Percentiles rank a stretch among this genome's conserved stretches.
Conservation (phyloP, 1,140 invertebrate genomes). For the Anastrepha obliqua region DNA sequence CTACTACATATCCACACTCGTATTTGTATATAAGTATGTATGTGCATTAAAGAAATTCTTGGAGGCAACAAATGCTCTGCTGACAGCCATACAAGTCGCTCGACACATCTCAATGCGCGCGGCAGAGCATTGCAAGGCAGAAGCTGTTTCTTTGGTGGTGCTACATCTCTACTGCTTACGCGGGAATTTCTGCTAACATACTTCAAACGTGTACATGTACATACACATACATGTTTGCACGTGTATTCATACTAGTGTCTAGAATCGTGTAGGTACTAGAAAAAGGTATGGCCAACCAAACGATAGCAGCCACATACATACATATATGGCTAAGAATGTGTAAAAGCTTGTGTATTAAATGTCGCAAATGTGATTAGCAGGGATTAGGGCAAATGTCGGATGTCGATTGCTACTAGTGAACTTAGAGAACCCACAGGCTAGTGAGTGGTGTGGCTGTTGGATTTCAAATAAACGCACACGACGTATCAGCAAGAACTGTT, state of each 20-base stretch:
- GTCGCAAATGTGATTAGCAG: slow-evolving; percentile 40
- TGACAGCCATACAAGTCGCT: slow-evolving; percentile 19
- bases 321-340: neutral
- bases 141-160: neutral
- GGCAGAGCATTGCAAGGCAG: neutral
- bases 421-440: neutral
- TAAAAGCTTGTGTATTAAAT: neutral
- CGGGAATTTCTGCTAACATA: slow-evolving; percentile 6
- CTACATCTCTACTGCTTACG: neutral
- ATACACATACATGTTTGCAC: neutral
- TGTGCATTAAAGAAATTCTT: neutral
- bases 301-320: neutral
- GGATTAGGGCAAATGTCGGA: slow-evolving; percentile 39
- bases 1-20: neutral
- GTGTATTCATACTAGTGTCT: too few species aligned
- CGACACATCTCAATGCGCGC: neutral
- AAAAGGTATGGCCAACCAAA: too few species aligned
- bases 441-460: neutral
- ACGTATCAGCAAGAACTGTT: too few species aligned
- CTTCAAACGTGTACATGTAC: neutral
- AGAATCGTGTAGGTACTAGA: too few species aligned
- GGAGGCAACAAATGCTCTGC: slow-evolving; percentile 29
- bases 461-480: too few species aligned
- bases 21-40: neutral
- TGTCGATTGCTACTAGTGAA: neutral